Conservation (phyloP, 2,113 vertebrate genomes). For the Laterallus jamaicensis region DNA sequence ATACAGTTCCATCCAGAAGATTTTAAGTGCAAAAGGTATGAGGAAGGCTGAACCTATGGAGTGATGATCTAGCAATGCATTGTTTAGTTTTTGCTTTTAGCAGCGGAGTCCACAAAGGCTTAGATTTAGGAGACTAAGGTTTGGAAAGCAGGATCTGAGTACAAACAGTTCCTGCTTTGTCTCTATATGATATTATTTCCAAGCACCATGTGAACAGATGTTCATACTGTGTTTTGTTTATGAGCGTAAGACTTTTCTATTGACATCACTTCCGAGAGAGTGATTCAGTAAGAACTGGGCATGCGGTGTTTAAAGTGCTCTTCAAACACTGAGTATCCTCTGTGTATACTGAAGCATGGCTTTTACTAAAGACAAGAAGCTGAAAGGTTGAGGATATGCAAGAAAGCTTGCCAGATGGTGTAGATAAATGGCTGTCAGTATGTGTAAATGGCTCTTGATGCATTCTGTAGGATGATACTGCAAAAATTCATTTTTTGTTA, state of each 20-base stretch:
- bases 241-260: background rate
- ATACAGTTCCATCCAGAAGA: conserved; percentile 78
- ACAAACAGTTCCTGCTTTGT: background rate
- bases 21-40: conserved; percentile 75
- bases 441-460: background rate
- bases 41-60: background rate
- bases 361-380: background rate
- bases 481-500: background rate
- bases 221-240: background rate
- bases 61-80: background rate
- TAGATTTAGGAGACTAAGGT: background rate
- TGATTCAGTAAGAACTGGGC: background rate
- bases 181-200: background rate
- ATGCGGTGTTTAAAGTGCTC: background rate
- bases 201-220: background rate
- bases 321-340: background rate
- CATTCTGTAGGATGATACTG: background rate
- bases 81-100: background rate
- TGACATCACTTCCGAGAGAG: background rate
- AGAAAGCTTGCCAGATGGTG: background rate
- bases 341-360: background rate
- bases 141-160: background rate
- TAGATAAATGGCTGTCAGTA: background rate
- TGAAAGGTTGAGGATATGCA: background rate
- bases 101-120: background rate